Conservation (phyloP, 2,888 invertebrate species). For the Drosophila macrospina region DNA sequence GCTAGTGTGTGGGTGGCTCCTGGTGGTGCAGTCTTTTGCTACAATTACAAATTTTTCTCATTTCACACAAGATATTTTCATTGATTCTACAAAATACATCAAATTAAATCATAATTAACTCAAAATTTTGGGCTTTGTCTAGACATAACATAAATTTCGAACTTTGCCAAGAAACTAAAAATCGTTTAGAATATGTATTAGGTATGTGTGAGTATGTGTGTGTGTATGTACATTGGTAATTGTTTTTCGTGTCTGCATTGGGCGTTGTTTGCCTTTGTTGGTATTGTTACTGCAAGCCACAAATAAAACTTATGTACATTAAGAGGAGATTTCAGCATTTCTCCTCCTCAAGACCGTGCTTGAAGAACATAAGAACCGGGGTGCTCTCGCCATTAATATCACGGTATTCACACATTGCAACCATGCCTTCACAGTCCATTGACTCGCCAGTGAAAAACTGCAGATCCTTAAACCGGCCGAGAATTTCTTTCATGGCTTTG, state of each 20-base stretch:
- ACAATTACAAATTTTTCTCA: constrained; percentile 52
- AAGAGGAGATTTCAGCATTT: constrained; percentile 89
- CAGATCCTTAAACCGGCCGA: constrained; percentile 95
- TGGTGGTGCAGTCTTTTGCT: constrained; percentile 34
- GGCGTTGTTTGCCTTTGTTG: constrained; percentile 33
- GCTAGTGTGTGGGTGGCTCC: constrained; percentile 51
- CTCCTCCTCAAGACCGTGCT: constrained; percentile 97
- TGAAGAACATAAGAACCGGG: constrained; percentile 97
- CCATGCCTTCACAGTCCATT: constrained; percentile 97
- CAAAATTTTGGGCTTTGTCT: constrained; percentile 43
- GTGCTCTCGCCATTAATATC: constrained; percentile 93
- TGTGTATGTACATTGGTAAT: constrained; percentile 25
- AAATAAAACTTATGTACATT: constrained; percentile 22
- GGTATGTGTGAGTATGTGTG: constrained; percentile 69
- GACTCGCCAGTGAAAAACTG: constrained; percentile 97
- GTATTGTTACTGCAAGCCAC: constrained; percentile 7
- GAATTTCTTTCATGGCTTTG: constrained; percentile 96
- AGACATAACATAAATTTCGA: constrained; percentile 62
- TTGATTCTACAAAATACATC: constrained; percentile 48
- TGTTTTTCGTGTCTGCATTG: constrained; percentile 28
- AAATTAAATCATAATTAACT: constrained; percentile 19
- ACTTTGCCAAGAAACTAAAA: constrained; percentile 59
- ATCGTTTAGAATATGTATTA: constrained; percentile 51
- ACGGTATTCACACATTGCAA: constrained; percentile 97
- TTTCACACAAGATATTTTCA: constrained; percentile 46